Base-by-base conservation (phyloP, 2,113 vertebrate species). In the Bos taurus region DNA sequence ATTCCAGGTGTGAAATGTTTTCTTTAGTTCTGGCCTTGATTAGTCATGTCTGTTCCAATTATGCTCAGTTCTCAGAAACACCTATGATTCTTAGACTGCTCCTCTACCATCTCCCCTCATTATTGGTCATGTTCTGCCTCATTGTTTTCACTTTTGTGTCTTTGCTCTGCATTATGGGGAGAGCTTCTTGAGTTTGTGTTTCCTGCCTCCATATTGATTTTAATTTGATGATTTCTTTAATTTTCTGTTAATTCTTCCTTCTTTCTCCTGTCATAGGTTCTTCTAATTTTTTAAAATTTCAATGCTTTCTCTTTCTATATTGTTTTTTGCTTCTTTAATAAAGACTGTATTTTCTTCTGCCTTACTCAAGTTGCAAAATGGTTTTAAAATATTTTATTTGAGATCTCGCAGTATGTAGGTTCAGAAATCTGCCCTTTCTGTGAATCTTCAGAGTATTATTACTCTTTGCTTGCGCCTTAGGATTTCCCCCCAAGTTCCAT, bases 221-320 rank as follows among this genome's bases (percentile, higher is more conserved):
- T 91, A 64, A 90, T 54, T 95, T 88, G 56, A 89, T 8, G 23
- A 77, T 84, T 92, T 92, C 57, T 94, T 88, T 48, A 88, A 50
- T 93, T 90, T 96, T 91, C 21, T 84, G 88, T 95, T 78, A 90
- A 78, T 88, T 90, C 17, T 82, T 93, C n/a, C 6, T 95, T 84
- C 54, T 95, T 91, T 96, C 23, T 86, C 28, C n/a, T 84, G 7
- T 82, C 25, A 33, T 36, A 85, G 40, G 40, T 62, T 94, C 48
- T 59, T 77, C 33, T 91, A n/a, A 33, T 16, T 91, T 96, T 86
- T 81, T 2, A 67, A 74, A 74, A 50, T 83, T 46, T 50, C 16
- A 86, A 26, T 48, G 26, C 48, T 81, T 40, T 33, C 9, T 92
- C 33, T 60, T 91, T 95, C 67, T 94, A 71, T 94, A 90, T 71